A percentile compares a stretch with the other conserved stretches of the same genome.
These are phyloP conservation scores for Heliocidaris erythrogramma DNA, from an alignment of 35 echinoderm and acorn worm genomes.

Conservation along the genomic window DNA sequence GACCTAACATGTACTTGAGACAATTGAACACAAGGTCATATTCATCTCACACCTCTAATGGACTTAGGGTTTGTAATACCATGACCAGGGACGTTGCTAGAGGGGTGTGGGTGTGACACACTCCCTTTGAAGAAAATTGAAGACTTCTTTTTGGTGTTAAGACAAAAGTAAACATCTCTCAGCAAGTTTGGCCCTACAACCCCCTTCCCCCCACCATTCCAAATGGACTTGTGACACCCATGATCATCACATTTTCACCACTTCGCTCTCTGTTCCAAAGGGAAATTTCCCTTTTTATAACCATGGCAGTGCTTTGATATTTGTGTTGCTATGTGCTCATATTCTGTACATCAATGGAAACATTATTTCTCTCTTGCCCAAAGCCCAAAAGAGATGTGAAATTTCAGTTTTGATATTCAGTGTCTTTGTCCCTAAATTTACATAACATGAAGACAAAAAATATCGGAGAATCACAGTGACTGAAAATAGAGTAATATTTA, in stretches of 20 bases:
- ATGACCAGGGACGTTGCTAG: too few relatives aligned
- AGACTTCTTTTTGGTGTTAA: too few relatives aligned
- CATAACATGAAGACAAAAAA: not conserved
- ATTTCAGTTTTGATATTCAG: not conserved
- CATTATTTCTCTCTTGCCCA: not conserved
- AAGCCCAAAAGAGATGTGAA: conserved; percentile 16
- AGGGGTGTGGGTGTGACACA: too few relatives aligned
- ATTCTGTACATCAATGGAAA: not conserved
- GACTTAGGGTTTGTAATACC: not conserved
- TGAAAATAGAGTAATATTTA: not conserved
- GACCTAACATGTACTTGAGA: conserved; percentile 13
- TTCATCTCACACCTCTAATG: conserved; percentile 1
- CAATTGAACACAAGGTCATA: conserved; percentile 9
- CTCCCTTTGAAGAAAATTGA: too few relatives aligned
- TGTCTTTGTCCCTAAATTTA: not conserved
- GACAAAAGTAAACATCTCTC: too few relatives aligned
- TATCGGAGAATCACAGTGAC: not conserved
- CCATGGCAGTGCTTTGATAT: not conserved
- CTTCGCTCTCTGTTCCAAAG: too few relatives aligned
- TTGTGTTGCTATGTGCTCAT: not conserved
- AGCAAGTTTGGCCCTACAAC: too few relatives aligned
- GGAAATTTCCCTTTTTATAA: not conserved
- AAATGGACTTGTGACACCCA: too few relatives aligned
- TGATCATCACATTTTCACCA: not conserved
- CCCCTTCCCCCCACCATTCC: too few relatives aligned